Evolutionary conservation across 2,797 vertebrate species (phyloP).

Genomic region (Mycteria americana): DNA sequence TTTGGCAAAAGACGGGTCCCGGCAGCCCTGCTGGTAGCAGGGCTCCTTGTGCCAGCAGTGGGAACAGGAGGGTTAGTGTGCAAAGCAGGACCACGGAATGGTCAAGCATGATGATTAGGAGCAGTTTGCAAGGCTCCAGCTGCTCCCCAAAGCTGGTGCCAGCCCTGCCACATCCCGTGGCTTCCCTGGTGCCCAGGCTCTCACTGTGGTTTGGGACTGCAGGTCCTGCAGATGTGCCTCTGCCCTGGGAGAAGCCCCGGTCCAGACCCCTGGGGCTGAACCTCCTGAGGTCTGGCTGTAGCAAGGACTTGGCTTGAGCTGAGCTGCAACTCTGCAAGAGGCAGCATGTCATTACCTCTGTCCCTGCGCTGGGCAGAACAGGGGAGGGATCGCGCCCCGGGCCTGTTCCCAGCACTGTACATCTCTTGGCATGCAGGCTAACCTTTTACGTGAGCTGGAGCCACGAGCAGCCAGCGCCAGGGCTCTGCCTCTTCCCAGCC

Average conservation of each 20-base stretch:
- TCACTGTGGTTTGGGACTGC: accelerated
- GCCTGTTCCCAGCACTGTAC: not conserved
- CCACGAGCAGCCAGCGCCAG: accelerated
- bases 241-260: not conserved
- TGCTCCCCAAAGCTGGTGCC: not conserved
- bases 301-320: not conserved
- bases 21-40: not conserved
- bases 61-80: not conserved
- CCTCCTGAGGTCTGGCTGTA: not conserved
- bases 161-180: accelerated
- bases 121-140: not conserved
- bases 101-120: not conserved
- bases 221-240: not conserved
- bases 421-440: not conserved
- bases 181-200: not conserved
- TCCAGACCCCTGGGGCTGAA: not conserved
- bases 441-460: not conserved
- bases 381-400: not conserved
- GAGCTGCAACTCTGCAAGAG: not conserved
- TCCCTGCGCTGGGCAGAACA: not conserved
- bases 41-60: not conserved
- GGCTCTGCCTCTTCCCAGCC: not conserved
- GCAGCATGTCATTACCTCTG: not conserved
- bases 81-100: not conserved
- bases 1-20: not conserved